These are phyloP conservation scores for Parnassius glacialis DNA, from an alignment of 2,888 invertebrate species.

Conservation along the genomic window DNA sequence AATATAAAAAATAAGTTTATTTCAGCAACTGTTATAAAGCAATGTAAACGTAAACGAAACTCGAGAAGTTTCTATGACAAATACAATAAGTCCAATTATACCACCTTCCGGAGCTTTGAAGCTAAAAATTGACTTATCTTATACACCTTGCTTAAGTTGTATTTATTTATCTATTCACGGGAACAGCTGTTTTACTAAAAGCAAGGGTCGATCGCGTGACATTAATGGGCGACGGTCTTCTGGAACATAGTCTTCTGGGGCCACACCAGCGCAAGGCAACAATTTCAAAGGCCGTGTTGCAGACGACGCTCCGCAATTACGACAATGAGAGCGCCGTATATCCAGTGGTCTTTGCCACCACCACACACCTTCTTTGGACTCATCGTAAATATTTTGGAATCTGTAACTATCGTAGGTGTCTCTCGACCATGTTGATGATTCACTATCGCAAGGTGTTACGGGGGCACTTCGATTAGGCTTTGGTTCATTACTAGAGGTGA, in stretches of 20 bases:
- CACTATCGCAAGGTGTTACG: conserved; percentile 73
- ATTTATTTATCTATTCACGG: conserved; percentile 38
- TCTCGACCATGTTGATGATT: conserved; percentile 61
- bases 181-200: conserved; percentile 67
- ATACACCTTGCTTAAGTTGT: neutral
- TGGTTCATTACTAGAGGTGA: conserved; percentile 52
- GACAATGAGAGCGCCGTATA: conserved; percentile 54
- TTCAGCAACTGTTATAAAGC: too few species aligned
- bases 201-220: conserved; percentile 66
- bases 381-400: conserved; percentile 52
- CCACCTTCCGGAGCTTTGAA: too few species aligned
- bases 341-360: conserved; percentile 58
- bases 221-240: conserved; percentile 45
- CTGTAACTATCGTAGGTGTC: conserved; percentile 42
- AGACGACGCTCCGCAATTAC: conserved; percentile 62
- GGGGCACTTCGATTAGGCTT: conserved; percentile 67
- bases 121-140: too few species aligned
- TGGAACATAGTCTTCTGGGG: conserved; percentile 37
- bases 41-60: too few species aligned
- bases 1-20: too few species aligned
- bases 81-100: too few species aligned
- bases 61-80: too few species aligned
- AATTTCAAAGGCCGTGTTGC: conserved; percentile 60
- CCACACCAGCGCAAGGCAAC: conserved; percentile 54
- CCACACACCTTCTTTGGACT: conserved; percentile 50